Percentiles rank a stretch among this genome's conserved stretches.
Conservation (phyloP, 2,113 vertebrate species). For the Glareola pratincola region DNA sequence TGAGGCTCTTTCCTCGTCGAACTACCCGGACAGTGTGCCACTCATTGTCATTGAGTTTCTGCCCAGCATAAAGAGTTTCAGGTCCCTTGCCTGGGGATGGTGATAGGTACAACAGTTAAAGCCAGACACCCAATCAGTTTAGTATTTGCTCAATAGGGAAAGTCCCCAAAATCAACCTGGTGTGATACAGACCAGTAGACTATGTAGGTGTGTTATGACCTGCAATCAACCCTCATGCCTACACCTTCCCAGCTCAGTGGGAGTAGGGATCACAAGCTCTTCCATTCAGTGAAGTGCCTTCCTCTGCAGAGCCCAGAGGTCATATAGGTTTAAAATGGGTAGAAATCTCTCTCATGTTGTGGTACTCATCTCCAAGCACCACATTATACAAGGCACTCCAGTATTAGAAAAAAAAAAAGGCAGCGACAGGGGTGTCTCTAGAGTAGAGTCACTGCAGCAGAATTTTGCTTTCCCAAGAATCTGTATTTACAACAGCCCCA, state of each 20-base stretch:
- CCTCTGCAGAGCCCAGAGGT: not conserved
- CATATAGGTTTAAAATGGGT: not conserved
- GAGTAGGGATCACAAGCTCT: not conserved
- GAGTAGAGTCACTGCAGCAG: not conserved
- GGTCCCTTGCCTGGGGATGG: slow-evolving; percentile 91
- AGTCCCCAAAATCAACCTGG: slow-evolving; percentile 70
- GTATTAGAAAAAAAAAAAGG: not conserved
- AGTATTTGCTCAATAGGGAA: not conserved
- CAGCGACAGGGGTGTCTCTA: not conserved
- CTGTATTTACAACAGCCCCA: not conserved
- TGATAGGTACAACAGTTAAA: slow-evolving; percentile 59
- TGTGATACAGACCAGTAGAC: not conserved
- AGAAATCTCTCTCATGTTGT: not conserved
- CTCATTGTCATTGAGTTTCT: slow-evolving; percentile 96
- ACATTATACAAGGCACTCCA: not conserved
- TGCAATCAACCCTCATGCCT: not conserved
- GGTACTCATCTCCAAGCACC: not conserved
- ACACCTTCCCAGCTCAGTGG: not conserved
- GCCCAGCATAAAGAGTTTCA: slow-evolving; percentile 93
- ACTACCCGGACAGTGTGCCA: slow-evolving; percentile 95
- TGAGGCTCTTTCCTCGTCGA: slow-evolving; percentile 91
- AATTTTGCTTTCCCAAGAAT: not conserved
- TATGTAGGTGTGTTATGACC: not conserved
- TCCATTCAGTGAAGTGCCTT: not conserved
- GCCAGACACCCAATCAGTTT: not conserved